Percentiles rank a stretch among this genome's conserved stretches.
Evolutionary conservation across 2,888 invertebrate species (phyloP).

Genomic region (Ectemnius lituratus): DNA sequence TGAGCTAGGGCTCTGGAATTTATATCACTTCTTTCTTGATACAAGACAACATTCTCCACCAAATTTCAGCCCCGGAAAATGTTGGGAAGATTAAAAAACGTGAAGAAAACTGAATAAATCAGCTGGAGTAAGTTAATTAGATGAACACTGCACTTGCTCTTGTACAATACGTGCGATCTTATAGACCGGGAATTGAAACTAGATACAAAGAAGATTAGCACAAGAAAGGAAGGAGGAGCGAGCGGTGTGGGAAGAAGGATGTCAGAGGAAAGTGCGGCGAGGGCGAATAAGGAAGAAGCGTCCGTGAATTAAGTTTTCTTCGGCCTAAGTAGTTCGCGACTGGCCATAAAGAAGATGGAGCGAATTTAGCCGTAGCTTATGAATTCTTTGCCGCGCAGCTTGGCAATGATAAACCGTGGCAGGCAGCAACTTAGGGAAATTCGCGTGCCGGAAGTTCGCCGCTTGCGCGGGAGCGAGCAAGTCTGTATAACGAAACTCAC

Average conservation of each 20-base stretch:
- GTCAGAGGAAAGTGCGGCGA: neutral
- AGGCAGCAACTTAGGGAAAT: slow-evolving; percentile 11
- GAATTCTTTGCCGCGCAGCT: slow-evolving; percentile 17
- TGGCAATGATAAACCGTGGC: slow-evolving; percentile 27
- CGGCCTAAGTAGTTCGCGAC: slow-evolving; percentile 31
- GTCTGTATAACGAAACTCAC: neutral
- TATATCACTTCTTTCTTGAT: no score
- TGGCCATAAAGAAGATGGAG: slow-evolving; percentile 23
- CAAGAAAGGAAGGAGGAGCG: no score
- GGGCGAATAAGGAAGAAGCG: slow-evolving; percentile 7
- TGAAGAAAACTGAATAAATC: no score
- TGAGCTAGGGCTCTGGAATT: no score
- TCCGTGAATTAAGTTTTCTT: slow-evolving; percentile 32
- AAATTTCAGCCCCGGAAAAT: no score
- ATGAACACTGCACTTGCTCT: no score
- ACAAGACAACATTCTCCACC: no score
- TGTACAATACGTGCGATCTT: neutral
- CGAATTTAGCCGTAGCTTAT: slow-evolving; percentile 20
- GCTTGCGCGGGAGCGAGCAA: neutral
- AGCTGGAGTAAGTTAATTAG: no score
- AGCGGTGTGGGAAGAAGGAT: neutral
- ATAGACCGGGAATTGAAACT: neutral
- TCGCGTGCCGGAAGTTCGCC: slow-evolving; percentile 13
- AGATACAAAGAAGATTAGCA: slow-evolving; percentile 2
- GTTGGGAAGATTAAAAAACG: no score